Evolutionary conservation across 1,140 invertebrate species (phyloP), one percentile per base, ranked within the genome.

Genomic region (Drosophila asahinai): DNA sequence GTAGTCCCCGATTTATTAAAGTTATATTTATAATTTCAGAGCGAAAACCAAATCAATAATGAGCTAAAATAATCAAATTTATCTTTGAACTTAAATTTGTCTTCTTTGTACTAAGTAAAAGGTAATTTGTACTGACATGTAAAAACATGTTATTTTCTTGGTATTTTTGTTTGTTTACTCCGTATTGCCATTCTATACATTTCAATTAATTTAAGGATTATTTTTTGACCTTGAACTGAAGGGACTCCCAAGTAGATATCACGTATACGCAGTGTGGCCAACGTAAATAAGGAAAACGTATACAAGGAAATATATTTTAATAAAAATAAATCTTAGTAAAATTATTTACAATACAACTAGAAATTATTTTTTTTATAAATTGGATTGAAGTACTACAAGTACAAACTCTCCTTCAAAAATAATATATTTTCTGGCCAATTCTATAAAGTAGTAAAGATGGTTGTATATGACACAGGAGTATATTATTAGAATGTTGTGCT

Each of bases 241-340:
- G 36, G 11, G 36, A 12, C 36, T 38, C 36, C 11, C 6, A 15
- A 9, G 19, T 60, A 40, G n/a, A 58, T 36, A 58, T 57, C 19
- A 58, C 51, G 17, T 40, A 65, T 65, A 57, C 52, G 62, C 40
- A 14, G 7, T 25, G 27, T 65, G 5, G 38, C 11, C 43, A 15
- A 33, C 1, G 12, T 42, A 17, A 0, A 7, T 8, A 14, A 22
- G 5, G 2, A 25, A 4, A 25, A 25, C 22, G 22, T 25, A 25
- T 25, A 25, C 22, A 25, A 25, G 3, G 22, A 25, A 25, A 25
- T 25, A 25, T 25, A 25, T 25, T 25, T 25, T 25, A 25, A 25
- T 25, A 25, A 25, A 25, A 25, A 25, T 25, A 25, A 4, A 4
- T 25, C 3, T 25, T 25, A 25, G 22, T 25, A 25, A 25, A 25